These are phyloP conservation scores for Piscicola geometra DNA, from an alignment of 2,888 invertebrate species.

Conservation along the genomic window DNA sequence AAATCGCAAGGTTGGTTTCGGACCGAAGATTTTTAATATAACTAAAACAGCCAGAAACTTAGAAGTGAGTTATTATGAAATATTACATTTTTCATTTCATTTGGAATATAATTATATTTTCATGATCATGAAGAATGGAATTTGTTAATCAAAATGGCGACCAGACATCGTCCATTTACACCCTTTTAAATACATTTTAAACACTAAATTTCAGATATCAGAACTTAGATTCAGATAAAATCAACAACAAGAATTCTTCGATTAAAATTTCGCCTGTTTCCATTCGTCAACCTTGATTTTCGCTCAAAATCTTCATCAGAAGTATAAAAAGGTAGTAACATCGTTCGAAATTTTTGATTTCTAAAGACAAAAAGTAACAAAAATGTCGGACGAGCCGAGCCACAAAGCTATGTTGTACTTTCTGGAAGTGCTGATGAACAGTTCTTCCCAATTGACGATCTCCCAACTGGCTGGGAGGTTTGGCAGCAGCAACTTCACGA, in stretches of 20 bases:
- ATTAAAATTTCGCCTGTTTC: slow-evolving; percentile 6
- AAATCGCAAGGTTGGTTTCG: slow-evolving; percentile 13
- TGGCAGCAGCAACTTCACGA: slow-evolving; percentile 96
- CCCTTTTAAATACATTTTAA: not conserved
- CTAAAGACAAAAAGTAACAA: not conserved
- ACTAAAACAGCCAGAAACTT: not conserved
- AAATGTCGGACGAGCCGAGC: slow-evolving; percentile 52
- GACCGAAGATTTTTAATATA: slow-evolving; percentile 4
- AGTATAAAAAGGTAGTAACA: not conserved
- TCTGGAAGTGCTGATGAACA: slow-evolving; percentile 91
- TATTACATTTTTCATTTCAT: not conserved
- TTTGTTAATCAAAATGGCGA: not conserved
- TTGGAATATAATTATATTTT: not conserved
- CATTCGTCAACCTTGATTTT: slow-evolving; percentile 14
- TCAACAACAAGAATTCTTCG: not conserved
- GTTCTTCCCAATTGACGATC: slow-evolving; percentile 81
- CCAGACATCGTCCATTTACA: not conserved
- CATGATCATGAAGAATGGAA: not conserved
- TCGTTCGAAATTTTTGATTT: not conserved
- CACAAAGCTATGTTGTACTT: slow-evolving; percentile 77
- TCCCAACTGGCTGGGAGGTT: slow-evolving; percentile 98
- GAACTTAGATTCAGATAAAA: not conserved
- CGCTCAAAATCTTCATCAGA: not conserved
- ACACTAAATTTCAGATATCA: not conserved
- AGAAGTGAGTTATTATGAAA: not conserved